phyloP scores from a whole-genome alignment of 2,888 invertebrate genomes.

The Podotricha telesiphe region DNA sequence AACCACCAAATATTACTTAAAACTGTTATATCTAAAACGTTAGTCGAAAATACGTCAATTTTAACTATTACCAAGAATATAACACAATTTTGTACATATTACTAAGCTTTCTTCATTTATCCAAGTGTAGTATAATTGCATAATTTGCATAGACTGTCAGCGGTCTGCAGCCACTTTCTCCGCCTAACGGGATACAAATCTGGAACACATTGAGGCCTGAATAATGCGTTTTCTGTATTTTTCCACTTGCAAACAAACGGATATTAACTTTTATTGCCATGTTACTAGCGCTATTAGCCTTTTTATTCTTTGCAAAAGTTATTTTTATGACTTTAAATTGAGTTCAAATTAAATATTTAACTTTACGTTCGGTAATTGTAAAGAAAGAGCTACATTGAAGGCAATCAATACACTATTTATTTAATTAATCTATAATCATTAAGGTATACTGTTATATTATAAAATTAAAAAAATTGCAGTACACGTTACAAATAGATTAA shows the following conservation, averaged over 20 bases:
- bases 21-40: not conserved
- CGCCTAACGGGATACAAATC: slow-evolving; percentile 72
- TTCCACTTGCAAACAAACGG: slow-evolving; percentile 24
- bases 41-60: not conserved
- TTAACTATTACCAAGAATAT: not conserved
- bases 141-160: slow-evolving; percentile 74
- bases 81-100: slow-evolving; percentile 16
- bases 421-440: not conserved
- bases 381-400: not conserved
- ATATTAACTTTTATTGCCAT: slow-evolving; percentile 20
- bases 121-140: slow-evolving; percentile 63
- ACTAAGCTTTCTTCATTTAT: slow-evolving; percentile 26
- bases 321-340: slow-evolving; percentile 19
- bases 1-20: not conserved
- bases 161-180: slow-evolving; percentile 75
- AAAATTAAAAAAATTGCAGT: too few species aligned
- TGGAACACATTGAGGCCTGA: slow-evolving; percentile 61
- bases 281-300: slow-evolving; percentile 22
- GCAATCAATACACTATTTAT: not conserved
- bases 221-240: slow-evolving; percentile 34
- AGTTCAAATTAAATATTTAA: not conserved
- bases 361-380: not conserved
- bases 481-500: too few species aligned
- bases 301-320: not conserved
- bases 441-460: too few species aligned